Evolutionary conservation across 2,888 invertebrate species (phyloP).

Genomic region (Caenorhabditis sinica): DNA sequence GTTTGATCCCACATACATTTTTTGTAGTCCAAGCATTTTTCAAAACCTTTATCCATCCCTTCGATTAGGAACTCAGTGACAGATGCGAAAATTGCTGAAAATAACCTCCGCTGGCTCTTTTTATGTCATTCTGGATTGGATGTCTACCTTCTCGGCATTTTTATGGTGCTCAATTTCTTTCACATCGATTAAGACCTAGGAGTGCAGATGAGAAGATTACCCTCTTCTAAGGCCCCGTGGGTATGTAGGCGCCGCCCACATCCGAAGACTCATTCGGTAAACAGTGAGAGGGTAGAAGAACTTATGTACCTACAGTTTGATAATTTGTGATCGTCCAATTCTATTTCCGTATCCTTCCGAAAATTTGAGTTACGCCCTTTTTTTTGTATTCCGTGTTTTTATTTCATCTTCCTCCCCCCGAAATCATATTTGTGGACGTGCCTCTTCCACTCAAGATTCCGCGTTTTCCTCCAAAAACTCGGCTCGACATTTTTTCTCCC

Average conservation of each 20-base stretch:
- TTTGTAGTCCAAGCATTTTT: too few species aligned
- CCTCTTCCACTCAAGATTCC: neutral
- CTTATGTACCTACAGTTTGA: too few species aligned
- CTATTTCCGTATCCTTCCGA: neutral
- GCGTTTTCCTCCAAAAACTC: neutral
- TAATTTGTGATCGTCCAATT: conserved; percentile 5
- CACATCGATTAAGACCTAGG: neutral
- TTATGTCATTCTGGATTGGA: neutral
- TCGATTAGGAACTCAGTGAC: conserved; percentile 12
- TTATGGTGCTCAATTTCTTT: too few species aligned
- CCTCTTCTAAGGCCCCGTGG: too few species aligned
- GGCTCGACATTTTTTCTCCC: conserved; percentile 4
- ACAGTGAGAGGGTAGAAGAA: too few species aligned
- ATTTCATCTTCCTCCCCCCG: neutral
- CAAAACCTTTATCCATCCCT: conserved; percentile 1
- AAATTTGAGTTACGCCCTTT: neutral
- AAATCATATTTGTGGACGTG: conserved; percentile 55
- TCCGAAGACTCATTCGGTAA: too few species aligned
- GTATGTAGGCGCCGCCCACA: conserved; percentile 6
- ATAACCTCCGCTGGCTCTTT: neutral
- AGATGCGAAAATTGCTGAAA: conserved; percentile 46
- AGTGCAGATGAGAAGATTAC: neutral
- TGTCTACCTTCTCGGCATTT: too few species aligned
- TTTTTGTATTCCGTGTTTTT: neutral
- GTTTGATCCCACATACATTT: too few species aligned